phyloP scores from a whole-genome alignment of 2,888 invertebrate species.

The Dioctria linearis region DNA sequence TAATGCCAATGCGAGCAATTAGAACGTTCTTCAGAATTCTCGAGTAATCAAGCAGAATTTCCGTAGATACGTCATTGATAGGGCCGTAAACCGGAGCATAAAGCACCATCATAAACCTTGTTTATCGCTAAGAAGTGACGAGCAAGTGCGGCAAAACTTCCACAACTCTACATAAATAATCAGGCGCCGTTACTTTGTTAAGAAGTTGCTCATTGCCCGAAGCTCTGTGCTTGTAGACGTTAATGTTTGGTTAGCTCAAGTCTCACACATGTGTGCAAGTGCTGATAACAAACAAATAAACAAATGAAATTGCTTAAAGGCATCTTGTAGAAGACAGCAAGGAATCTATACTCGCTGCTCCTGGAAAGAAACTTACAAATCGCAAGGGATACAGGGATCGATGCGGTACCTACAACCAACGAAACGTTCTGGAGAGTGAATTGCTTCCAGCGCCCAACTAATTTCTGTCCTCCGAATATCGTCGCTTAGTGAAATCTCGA shows the following conservation, averaged over 20 bases:
- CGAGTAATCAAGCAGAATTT: conserved; percentile 6
- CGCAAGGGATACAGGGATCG: neutral
- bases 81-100: neutral
- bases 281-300: conserved; percentile 36
- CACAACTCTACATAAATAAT: neutral
- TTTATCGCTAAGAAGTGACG: neutral
- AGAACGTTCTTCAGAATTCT: conserved; percentile 18
- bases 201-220: conserved; percentile 16
- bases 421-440: neutral
- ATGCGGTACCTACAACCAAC: no score
- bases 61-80: conserved; percentile 38
- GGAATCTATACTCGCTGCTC: neutral
- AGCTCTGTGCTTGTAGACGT: neutral
- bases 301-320: conserved; percentile 13
- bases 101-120: neutral
- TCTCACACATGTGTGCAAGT: conserved; percentile 31
- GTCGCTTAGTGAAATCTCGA: neutral
- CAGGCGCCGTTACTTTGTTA: conserved; percentile 24
- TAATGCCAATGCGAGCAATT: neutral
- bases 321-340: neutral
- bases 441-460: neutral
- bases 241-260: conserved; percentile 27
- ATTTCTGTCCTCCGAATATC: neutral
- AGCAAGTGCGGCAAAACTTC: neutral
- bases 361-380: neutral